Evolutionary conservation across 2,888 invertebrate species (phyloP).

Genomic region (Balanococcus diminutus): DNA sequence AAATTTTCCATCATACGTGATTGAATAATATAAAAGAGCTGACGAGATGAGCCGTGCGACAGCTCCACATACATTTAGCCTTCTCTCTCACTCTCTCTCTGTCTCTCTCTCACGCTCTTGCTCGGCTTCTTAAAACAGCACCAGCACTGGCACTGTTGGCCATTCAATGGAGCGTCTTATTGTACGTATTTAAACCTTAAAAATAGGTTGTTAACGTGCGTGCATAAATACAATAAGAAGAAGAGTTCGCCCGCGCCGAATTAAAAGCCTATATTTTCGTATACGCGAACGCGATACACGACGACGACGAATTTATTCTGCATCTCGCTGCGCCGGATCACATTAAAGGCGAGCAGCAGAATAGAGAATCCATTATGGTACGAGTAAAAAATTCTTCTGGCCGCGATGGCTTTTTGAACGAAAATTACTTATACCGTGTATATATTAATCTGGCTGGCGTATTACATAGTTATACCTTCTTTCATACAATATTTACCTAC

Average conservation of each 20-base stretch:
- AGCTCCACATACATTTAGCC: neutral
- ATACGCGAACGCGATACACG: neutral
- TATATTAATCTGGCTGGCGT: neutral
- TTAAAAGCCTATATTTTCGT: neutral
- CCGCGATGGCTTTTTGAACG: neutral
- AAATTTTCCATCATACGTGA: neutral
- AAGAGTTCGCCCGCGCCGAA: neutral
- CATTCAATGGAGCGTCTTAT: neutral
- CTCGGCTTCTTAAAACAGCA: neutral
- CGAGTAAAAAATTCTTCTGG: no score
- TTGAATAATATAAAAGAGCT: neutral
- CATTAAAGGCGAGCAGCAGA: neutral
- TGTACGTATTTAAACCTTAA: conserved; percentile 4
- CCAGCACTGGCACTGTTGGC: no score
- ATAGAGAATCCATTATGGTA: neutral
- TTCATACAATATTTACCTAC: conserved; percentile 1
- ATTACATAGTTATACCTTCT: neutral
- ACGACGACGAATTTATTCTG: neutral
- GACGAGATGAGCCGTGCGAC: neutral
- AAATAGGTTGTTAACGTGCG: conserved; percentile 31
- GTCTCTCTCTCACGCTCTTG: neutral
- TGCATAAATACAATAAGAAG: conserved; percentile 13
- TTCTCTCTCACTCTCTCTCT: neutral
- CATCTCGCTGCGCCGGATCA: neutral
- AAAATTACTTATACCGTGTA: neutral